Conservation (phyloP, 2,888 invertebrate species). For the Octodonta nipae region DNA sequence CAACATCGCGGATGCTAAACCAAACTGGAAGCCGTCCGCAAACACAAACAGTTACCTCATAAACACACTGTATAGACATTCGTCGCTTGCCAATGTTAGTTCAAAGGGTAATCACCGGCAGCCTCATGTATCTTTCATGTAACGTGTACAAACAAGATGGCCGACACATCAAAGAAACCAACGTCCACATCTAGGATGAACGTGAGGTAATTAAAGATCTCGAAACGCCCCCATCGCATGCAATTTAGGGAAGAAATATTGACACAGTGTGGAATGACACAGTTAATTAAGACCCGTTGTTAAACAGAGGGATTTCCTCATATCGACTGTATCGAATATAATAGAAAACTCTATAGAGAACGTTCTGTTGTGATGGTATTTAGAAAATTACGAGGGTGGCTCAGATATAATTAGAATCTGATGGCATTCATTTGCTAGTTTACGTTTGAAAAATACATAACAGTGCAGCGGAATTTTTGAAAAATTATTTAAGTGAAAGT, state of each 20-base stretch:
- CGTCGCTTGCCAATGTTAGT: slow-evolving; percentile 24
- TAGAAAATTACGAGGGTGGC: too few species aligned
- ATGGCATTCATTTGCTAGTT: too few species aligned
- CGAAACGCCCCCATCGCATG: slow-evolving; percentile 7
- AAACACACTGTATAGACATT: slow-evolving; percentile 10
- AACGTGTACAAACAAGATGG: slow-evolving; percentile 33
- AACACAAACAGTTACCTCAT: slow-evolving; percentile 17
- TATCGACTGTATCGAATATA: too few species aligned
- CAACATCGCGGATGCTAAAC: slow-evolving; percentile 10
- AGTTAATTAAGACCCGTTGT: too few species aligned
- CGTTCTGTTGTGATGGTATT: too few species aligned
- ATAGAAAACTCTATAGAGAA: too few species aligned
- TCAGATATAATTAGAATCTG: too few species aligned
- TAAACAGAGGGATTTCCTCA: too few species aligned
- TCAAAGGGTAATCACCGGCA: slow-evolving; percentile 25
- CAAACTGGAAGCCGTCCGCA: slow-evolving; percentile 6
- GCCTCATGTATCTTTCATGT: slow-evolving; percentile 37
- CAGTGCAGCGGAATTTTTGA: too few species aligned
- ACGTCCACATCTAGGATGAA: slow-evolving; percentile 26
- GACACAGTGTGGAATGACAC: background rate
- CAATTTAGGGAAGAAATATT: background rate
- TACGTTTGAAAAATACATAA: too few species aligned
- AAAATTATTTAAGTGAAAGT: too few species aligned
- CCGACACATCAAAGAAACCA: slow-evolving; percentile 34
- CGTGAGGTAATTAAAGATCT: slow-evolving; percentile 29